Percentiles rank a stretch among this genome's conserved stretches.
Conservation (phyloP, 2,888 invertebrate species). For the Pachydiplax longipennis region DNA sequence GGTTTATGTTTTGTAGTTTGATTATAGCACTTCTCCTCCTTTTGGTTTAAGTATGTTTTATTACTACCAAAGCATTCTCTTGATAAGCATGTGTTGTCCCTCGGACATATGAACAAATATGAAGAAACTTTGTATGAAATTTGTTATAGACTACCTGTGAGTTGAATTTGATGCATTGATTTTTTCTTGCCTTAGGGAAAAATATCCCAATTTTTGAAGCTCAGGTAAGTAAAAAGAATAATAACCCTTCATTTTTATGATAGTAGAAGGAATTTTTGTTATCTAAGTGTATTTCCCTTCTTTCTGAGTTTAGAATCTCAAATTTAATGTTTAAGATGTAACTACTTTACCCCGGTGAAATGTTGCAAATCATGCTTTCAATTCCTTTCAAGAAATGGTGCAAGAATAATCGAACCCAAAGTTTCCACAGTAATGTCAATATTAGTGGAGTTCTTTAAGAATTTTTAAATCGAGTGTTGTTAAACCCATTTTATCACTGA, state of each 20-base stretch:
- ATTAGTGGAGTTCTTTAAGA: neutral
- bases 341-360: neutral
- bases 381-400: neutral
- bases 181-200: constrained; percentile 19
- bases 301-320: neutral
- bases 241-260: neutral
- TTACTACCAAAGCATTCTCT: constrained; percentile 25
- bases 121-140: neutral
- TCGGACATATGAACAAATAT: constrained; percentile 47
- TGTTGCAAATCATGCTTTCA: constrained; percentile 28
- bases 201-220: constrained; percentile 38
- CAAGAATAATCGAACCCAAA: neutral
- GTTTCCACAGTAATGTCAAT: neutral
- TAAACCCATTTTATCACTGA: neutral
- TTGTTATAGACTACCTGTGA: constrained; percentile 21
- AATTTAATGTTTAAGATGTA: neutral
- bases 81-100: constrained; percentile 53
- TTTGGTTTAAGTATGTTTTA: constrained; percentile 34
- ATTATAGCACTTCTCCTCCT: constrained; percentile 38
- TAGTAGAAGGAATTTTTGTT: neutral
- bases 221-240: constrained; percentile 24
- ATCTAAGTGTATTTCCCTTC: neutral
- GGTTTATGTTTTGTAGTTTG: constrained; percentile 15
- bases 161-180: neutral
- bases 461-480: constrained; percentile 3